Percentiles rank a stretch among this genome's conserved stretches.
Evolutionary conservation across 1,140 invertebrate species (phyloP).

Genomic region (Cherax quadricarinatus): DNA sequence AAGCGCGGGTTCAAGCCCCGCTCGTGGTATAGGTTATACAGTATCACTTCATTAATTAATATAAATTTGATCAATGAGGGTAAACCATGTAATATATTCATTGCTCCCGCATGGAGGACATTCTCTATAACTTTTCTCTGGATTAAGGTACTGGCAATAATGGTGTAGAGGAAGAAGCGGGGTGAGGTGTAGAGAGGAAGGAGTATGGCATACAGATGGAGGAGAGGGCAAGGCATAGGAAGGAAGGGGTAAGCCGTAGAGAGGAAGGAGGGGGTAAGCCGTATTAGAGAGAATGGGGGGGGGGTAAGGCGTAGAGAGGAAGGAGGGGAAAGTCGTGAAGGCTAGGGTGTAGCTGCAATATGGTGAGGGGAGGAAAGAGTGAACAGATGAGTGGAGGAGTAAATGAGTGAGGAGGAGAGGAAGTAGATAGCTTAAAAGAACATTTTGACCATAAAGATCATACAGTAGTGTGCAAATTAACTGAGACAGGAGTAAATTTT

Average conservation of each 20-base stretch:
- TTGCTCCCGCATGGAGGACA: no score
- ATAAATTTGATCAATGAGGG: no score
- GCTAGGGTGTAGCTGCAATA: neutral
- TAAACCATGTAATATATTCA: no score
- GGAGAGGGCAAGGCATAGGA: neutral
- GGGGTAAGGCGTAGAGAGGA: neutral
- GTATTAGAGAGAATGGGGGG: neutral
- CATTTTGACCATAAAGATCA: no score
- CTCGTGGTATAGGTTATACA: no score
- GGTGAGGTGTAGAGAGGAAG: neutral
- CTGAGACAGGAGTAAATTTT: no score
- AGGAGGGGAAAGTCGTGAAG: neutral
- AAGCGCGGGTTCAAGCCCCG: no score
- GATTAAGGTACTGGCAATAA: no score
- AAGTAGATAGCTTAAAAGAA: neutral
- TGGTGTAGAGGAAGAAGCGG: no score
- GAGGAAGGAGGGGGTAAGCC: neutral
- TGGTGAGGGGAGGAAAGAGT: neutral
- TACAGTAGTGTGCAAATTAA: no score
- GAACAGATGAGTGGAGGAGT: neutral
- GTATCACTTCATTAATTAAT: no score
- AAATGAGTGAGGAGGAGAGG: neutral
- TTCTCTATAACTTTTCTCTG: no score
- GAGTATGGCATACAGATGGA: neutral
- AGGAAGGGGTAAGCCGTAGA: neutral